Base-by-base conservation (phyloP, 2,113 vertebrate genomes). In the Ceuthmochares aereus region DNA sequence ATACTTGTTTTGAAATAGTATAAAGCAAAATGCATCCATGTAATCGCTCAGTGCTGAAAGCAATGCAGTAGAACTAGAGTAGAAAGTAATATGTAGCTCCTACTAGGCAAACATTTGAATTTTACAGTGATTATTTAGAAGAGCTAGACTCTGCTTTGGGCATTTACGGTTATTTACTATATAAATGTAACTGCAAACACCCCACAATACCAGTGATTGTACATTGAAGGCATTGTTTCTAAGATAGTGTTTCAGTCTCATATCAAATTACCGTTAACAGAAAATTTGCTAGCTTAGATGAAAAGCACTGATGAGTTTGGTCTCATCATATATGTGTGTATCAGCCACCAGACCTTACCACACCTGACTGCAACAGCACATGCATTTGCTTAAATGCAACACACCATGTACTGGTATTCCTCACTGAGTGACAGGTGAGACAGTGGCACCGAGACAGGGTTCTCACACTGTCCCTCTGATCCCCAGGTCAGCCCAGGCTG, bases 311-410 rank as follows among this genome's bases (percentile, higher is more conserved):
- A 2, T 29, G 36, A 40, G 49, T 43, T 58, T 79, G 47, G 18
- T 56, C 19, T 34, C 4, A 4, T 54, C 17, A 3, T 11, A 8
- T 16, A 3, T 14, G 23, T 1, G 3, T 21, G 27, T 59, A 16
- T 15, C 74, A 67, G 51, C 27, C 36, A 62, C 30, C 5, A 42
- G 15, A 26, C 68, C 37, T 43, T 13, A 8, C 36, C 47, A 60
- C 4, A 2, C 10, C 29, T 72, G 62, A 7, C 26, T 34, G 32
- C 32, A 19, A 55, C 72, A 58, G 76, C 30, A 32, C 27, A 7
- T 32, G 55, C 8, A 10, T 75, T 69, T 30, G 4, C 49, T 58
- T 18, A 62, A 47, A 64, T 30, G 51, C 29, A 37, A 7, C 16
- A 16, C 14, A 30, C 40, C 3, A 0, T 18, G 45, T 12, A 5